phyloP scores from a whole-genome alignment of 2,888 invertebrate genomes.

The Caenorhabditis imperialis region DNA sequence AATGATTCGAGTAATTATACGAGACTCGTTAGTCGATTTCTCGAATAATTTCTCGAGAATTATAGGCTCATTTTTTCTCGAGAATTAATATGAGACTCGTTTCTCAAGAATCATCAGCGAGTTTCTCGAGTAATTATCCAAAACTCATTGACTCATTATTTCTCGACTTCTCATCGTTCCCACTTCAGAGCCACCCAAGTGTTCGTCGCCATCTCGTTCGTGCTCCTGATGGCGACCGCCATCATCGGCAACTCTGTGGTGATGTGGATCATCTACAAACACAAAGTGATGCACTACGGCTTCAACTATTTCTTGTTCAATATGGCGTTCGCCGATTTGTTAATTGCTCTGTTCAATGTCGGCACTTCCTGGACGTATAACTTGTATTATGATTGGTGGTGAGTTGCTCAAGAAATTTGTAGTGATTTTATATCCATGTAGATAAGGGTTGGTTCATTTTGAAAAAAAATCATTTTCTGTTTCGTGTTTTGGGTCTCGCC shows the following conservation, averaged over 20 bases:
- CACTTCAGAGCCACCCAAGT: constrained; percentile 63
- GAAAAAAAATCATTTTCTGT: not conserved
- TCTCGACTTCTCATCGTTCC: too few relatives aligned
- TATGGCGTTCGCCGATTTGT: constrained; percentile 73
- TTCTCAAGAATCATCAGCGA: too few relatives aligned
- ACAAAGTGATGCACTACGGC: constrained; percentile 72
- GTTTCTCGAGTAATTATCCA: too few relatives aligned
- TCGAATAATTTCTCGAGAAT: too few relatives aligned
- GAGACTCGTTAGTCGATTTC: too few relatives aligned
- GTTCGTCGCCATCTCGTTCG: constrained; percentile 66
- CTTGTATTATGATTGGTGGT: constrained; percentile 73
- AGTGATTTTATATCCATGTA: too few relatives aligned
- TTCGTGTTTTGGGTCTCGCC: not conserved
- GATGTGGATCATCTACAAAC: constrained; percentile 73
- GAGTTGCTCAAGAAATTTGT: too few relatives aligned
- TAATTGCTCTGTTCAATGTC: constrained; percentile 73
- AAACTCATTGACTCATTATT: too few relatives aligned
- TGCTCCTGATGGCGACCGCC: constrained; percentile 64
- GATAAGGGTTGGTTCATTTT: not conserved
- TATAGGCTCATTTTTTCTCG: too few relatives aligned
- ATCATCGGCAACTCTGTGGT: constrained; percentile 71
- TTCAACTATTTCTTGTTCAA: constrained; percentile 76
- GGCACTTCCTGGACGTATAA: constrained; percentile 74
- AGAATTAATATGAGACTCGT: too few relatives aligned
- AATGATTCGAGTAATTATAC: too few relatives aligned